A percentile compares a stretch with the other conserved stretches of the same genome.
Evolutionary conservation across 1,140 invertebrate genomes (phyloP).

Genomic region (Macrostomum lignano): DNA sequence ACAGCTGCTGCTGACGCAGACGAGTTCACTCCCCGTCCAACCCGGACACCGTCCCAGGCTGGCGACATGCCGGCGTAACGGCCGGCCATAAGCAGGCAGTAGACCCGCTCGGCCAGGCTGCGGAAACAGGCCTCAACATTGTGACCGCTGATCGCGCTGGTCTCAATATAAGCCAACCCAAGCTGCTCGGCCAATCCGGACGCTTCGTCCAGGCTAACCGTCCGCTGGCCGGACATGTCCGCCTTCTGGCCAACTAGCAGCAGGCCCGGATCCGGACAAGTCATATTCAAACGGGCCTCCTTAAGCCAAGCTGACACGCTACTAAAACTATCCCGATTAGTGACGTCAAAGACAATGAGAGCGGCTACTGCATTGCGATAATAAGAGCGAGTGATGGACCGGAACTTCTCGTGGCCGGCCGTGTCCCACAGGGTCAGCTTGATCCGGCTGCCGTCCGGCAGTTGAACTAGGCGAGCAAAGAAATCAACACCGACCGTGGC

Average conservation of each 20-base stretch:
- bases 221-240: constrained; percentile 34
- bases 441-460: constrained; percentile 59
- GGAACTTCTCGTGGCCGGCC: constrained; percentile 83
- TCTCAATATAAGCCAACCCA: constrained; percentile 80
- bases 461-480: constrained; percentile 72
- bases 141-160: constrained; percentile 53
- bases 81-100: too few relatives aligned
- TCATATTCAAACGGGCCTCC: background rate
- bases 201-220: constrained; percentile 14
- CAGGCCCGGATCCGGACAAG: constrained; percentile 34
- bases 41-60: too few relatives aligned
- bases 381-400: constrained; percentile 85
- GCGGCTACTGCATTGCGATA: constrained; percentile 42
- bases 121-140: constrained; percentile 80
- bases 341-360: constrained; percentile 5
- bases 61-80: too few relatives aligned
- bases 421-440: constrained; percentile 85
- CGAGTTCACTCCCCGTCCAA: too few relatives aligned
- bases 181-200: too few relatives aligned
- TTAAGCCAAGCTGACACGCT: constrained; percentile 1
- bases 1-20: too few relatives aligned
- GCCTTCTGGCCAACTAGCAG: constrained; percentile 78
- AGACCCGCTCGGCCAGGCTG: constrained; percentile 56
- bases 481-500: constrained; percentile 91
- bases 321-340: constrained; percentile 4